Evolutionary conservation across 1,140 invertebrate genomes (phyloP), one percentile per base, ranked within the genome.

Genomic region (Temnothorax nylanderi): DNA sequence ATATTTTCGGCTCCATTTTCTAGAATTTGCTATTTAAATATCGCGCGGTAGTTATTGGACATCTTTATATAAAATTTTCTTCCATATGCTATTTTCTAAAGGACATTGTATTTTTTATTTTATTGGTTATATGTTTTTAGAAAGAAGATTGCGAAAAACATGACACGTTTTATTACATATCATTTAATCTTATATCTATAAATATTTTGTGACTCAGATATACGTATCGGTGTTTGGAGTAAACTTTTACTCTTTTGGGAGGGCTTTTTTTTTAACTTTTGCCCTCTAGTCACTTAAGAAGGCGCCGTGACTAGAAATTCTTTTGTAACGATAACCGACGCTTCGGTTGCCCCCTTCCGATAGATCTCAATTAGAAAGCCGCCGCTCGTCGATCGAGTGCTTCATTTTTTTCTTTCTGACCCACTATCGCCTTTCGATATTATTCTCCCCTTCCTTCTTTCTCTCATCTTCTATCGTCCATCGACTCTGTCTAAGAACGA

Each of bases 341-440:
- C 72, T 60, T 64, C n/a, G n/a, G 16, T 34, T 51, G n/a, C 89
- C 88, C 84, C 86, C 89, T 93, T 92, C 89, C 90, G 92, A 93
- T 92, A 93, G 93, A 93, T 94, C 91, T 91, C 92, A 89, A 93
- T 93, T 92, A 93, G 87, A 92, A 92, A 86, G 58, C 47, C 76
- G 56, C 75, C 82, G 49, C 26, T 44, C 47, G 56, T 76, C 69
- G 71, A 76, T 76, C 74, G 71, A 51, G 44, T 26, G 37, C 54
- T 56, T 62, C 37, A 44, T 37, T 77, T 87, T 77, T 86, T 89
- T 90, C 72, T 71, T 81, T 81, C 32, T 65, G 65, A 78, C n/a
- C 74, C 69, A 85, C 74, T 78, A 78, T 41, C 47, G 74, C 44
- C 26, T 47, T 81, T 85, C 37, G 11, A 64, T 7, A 41, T 54